Evolutionary conservation across 2,888 invertebrate genomes (phyloP), one percentile per base, ranked within the genome.

Genomic region (Sarcophaga variegata): DNA sequence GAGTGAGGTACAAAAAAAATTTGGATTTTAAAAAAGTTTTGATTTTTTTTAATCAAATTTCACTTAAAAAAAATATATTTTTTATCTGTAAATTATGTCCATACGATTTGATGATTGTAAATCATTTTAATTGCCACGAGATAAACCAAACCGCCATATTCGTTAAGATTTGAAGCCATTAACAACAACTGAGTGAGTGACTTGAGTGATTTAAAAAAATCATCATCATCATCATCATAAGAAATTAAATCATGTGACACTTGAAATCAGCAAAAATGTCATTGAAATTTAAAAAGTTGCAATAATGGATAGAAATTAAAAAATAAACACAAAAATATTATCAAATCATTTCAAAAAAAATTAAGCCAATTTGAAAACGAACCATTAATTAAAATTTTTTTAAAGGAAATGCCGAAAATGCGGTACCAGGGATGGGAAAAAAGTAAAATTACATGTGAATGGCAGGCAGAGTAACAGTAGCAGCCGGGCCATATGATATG

Each of bases 81-180:
- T 37, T 37, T 37, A 37, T 0, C 74, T 79, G 81, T 87, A 81
- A 81, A 84, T 83, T 79, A 84, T 79, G 86, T 87, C 79, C 71
- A 81, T 71, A 79, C 66, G 6, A 76, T 81, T 81, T 81, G 77
- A 83, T 74, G 72, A 75, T 67, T 84, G 66, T 84, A 84, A 87
- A 87, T 87, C 83, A 87, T 81, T 84, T 79, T 79, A 83, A 84
- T 87, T 83, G 75, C 75, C 49, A 77, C 1, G 11, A 20, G 64
- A 71, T 69, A 64, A n/a, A 60, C 14, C 69, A 59, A 63, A 17
- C n/a, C 49, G 49, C 25, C 27, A 45, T 14, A 27, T 49, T 25
- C 37, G 25, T n/a, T 14, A 4, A 70, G 27, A 67, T 37, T n/a
- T 67, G 63, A 59, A 20, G 17, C 47, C n/a, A 11, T 17, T 22